phyloP scores from a whole-genome alignment of 2,888 invertebrate species.

The Taphrorychus bicolor region DNA sequence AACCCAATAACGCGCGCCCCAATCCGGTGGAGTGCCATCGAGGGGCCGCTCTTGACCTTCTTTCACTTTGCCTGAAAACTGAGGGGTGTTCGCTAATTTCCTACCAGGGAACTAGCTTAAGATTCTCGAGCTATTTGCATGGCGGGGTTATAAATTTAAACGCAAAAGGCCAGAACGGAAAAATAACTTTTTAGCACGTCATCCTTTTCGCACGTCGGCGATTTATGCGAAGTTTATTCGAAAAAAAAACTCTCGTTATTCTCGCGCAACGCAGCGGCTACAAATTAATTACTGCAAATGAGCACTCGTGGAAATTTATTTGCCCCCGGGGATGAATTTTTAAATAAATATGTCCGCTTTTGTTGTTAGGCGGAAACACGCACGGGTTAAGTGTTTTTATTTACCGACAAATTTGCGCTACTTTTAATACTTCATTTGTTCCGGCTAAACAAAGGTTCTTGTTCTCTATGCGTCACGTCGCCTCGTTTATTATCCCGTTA shows the following conservation, averaged over 20 bases:
- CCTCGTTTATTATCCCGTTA: no score
- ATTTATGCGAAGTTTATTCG: conserved; percentile 29
- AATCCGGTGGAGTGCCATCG: conserved; percentile 17
- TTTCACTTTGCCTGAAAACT: no score
- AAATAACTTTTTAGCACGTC: conserved; percentile 10
- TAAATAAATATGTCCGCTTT: conserved; percentile 22
- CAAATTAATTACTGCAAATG: conserved; percentile 29
- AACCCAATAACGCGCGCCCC: conserved; percentile 27
- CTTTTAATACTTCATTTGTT: no score
- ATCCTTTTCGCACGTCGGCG: conserved; percentile 7
- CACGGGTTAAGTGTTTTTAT: conserved; percentile 8
- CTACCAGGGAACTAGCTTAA: no score
- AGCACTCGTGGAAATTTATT: conserved; percentile 23
- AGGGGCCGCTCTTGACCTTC: conserved; percentile 24
- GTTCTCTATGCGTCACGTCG: no score
- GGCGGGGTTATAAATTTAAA: no score
- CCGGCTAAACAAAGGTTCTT: no score
- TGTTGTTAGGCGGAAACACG: conserved; percentile 2
- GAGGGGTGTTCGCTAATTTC: neutral
- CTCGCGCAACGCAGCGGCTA: conserved; percentile 15
- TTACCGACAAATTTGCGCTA: neutral
- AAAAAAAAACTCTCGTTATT: conserved; percentile 27
- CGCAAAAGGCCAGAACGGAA: neutral
- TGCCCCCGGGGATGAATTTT: conserved; percentile 11
- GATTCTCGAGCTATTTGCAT: no score